Conservation (phyloP, 1,140 invertebrate genomes). For the Charaxes varanes region DNA sequence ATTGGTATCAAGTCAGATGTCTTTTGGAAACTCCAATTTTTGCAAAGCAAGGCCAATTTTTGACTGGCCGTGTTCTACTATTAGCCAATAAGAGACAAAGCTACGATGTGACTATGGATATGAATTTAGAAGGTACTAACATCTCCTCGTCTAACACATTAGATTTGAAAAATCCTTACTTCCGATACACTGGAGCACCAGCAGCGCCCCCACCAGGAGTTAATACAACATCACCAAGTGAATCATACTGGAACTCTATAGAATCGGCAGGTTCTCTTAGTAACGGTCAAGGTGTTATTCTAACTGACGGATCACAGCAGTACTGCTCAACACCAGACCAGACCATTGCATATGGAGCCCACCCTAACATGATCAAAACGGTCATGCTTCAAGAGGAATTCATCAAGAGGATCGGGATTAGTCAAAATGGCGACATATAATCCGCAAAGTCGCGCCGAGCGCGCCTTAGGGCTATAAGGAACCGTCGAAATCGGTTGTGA, state of each 20-base stretch:
- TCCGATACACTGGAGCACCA: conserved; percentile 92
- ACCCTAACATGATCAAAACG: conserved; percentile 70
- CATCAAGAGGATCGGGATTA: conserved; percentile 71
- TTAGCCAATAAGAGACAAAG: conserved; percentile 98
- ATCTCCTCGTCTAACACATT: conserved; percentile 91
- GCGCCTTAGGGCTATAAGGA: conserved; percentile 66
- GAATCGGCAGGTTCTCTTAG: conserved; percentile 77
- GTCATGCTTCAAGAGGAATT: conserved; percentile 73
- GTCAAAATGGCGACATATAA: conserved; percentile 73
- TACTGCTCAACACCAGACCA: conserved; percentile 60
- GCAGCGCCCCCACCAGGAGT: conserved; percentile 92
- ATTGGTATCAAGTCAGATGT: conserved; percentile 99
- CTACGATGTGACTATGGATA: conserved; percentile 98
- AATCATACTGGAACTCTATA: conserved; percentile 91
- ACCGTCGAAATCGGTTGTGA: conserved; percentile 70
- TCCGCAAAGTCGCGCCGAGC: conserved; percentile 62
- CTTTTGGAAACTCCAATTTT: conserved; percentile 95
- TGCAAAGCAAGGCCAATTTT: conserved; percentile 93
- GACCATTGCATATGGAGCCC: conserved; percentile 47
- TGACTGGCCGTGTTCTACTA: conserved; percentile 91
- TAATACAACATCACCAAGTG: conserved; percentile 92
- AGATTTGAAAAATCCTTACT: conserved; percentile 99
- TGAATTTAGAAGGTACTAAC: conserved; percentile 91
- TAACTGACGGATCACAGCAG: conserved; percentile 59
- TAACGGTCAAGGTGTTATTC: conserved; percentile 59